Conservation (phyloP, 2,888 invertebrate species). For the Aphodius granarius region DNA sequence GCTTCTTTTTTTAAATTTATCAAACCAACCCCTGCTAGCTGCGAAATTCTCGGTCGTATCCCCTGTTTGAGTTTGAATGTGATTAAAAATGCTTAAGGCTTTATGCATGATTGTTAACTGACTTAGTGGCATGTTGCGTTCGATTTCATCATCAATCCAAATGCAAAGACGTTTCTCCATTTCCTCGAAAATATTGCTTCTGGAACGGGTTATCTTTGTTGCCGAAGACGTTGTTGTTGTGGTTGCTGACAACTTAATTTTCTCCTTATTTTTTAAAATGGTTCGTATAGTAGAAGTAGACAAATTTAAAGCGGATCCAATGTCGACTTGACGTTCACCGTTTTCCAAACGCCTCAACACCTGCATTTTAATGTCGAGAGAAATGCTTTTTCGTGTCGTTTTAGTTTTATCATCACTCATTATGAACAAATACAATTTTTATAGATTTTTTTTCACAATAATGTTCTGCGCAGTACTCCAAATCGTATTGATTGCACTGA, state of each 20-base stretch:
- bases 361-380: constrained; percentile 29
- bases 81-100: too few species aligned
- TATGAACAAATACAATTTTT: too few species aligned
- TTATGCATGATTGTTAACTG: constrained; percentile 8
- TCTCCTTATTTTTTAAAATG: constrained; percentile 27
- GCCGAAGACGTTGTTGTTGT: constrained; percentile 18
- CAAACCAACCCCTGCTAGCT: constrained; percentile 21
- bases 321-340: constrained; percentile 30
- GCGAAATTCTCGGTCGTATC: constrained; percentile 10
- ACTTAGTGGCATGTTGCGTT: too few species aligned
- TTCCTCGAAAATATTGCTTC: constrained; percentile 27
- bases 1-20: constrained; percentile 17
- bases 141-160: too few species aligned
- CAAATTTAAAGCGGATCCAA: constrained; percentile 25
- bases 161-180: constrained; percentile 29
- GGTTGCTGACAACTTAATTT: constrained; percentile 17
- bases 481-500: too few species aligned
- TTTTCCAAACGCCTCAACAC: constrained; percentile 31
- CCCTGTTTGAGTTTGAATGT: constrained; percentile 8
- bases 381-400: constrained; percentile 18
- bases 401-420: too few species aligned
- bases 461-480: too few species aligned
- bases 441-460: too few species aligned
- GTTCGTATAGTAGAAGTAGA: constrained; percentile 27
- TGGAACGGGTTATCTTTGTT: constrained; percentile 28